These are phyloP conservation scores for Chymomyza costata DNA, from an alignment of 1,140 invertebrate species.

Conservation along the genomic window DNA sequence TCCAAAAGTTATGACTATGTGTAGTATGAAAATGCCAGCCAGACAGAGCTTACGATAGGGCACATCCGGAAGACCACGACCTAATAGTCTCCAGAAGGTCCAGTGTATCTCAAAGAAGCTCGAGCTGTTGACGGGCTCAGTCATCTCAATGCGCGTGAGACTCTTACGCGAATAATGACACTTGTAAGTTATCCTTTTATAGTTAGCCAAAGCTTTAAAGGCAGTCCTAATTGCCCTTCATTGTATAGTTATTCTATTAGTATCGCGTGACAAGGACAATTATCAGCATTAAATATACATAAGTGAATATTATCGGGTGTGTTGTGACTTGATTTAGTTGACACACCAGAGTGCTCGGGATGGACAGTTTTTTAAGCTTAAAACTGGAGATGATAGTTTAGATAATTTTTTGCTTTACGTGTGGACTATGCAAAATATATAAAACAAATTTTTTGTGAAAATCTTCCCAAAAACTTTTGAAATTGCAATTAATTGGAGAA, in stretches of 20 bases:
- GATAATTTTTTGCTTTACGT: no score
- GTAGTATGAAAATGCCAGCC: constrained; percentile 20
- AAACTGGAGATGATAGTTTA: no score
- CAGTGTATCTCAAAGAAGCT: background rate
- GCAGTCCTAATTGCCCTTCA: background rate
- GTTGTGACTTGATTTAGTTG: no score
- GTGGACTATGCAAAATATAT: no score
- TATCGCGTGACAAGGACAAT: background rate
- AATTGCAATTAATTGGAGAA: no score
- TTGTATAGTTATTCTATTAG: background rate
- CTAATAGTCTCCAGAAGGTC: constrained; percentile 19
- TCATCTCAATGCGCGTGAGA: no score
- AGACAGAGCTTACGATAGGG: constrained; percentile 10
- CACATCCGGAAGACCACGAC: constrained; percentile 4
- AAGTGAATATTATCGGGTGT: no score
- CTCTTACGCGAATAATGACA: no score
- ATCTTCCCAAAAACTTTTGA: no score
- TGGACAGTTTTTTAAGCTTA: no score
- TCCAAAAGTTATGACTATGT: constrained; percentile 38
- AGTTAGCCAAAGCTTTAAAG: background rate
- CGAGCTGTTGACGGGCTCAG: constrained; percentile 6
- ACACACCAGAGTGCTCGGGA: no score
- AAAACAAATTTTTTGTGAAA: no score
- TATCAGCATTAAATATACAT: constrained; percentile 3
- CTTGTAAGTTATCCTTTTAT: background rate